Percentiles rank a stretch among this genome's conserved stretches.
These are phyloP conservation scores for Diplodus sargus DNA, from an alignment of 2,797 vertebrate species.

Conservation along the genomic window DNA sequence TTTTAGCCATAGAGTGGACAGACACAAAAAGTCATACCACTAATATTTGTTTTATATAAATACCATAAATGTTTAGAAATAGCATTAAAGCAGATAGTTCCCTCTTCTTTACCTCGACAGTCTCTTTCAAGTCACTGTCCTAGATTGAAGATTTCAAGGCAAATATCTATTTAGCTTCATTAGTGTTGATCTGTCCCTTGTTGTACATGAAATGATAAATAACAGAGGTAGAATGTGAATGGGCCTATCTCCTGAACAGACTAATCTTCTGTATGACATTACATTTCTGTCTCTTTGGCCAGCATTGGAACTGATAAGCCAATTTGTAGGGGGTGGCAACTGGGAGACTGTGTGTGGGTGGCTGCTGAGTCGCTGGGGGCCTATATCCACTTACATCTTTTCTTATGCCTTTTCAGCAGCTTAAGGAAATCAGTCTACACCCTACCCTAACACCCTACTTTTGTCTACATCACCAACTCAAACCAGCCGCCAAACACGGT, in stretches of 20 bases:
- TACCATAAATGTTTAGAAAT: not conserved
- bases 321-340: constrained; percentile 46
- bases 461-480: constrained; percentile 11
- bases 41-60: too few species aligned
- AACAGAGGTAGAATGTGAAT: constrained; percentile 1
- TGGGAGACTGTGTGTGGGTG: constrained; percentile 54
- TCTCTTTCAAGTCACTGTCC: not conserved
- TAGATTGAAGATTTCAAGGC: not conserved
- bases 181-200: not conserved
- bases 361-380: constrained; percentile 42
- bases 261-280: constrained; percentile 26
- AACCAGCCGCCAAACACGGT: not conserved
- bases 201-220: constrained; percentile 18
- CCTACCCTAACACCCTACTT: constrained; percentile 12
- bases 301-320: constrained; percentile 39
- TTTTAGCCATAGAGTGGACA: not conserved
- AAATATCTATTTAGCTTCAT: constrained; percentile 25
- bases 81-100: not conserved
- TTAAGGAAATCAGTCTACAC: constrained; percentile 31
- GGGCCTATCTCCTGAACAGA: not conserved
- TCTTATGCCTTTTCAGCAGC: constrained; percentile 23
- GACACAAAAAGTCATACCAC: not conserved
- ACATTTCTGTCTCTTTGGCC: constrained; percentile 29
- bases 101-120: not conserved
- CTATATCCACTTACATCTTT: constrained; percentile 39